phyloP scores from a whole-genome alignment of 2,797 vertebrate species.

The Myiothlypis chrysogaster region DNA sequence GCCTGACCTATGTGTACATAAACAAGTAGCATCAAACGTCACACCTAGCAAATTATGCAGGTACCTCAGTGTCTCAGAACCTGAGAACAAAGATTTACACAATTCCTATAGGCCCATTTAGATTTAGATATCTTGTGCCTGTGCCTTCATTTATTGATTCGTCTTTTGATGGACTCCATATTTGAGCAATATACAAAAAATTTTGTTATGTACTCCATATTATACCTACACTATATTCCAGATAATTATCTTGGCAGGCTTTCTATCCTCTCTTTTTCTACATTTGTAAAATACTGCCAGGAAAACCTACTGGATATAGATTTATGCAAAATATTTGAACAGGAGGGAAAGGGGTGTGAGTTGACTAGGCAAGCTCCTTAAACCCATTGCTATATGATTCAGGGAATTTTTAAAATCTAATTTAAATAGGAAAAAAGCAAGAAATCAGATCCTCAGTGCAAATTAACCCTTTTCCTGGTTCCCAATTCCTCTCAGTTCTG shows the following conservation, averaged over 20 bases:
- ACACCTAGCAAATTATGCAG: not conserved
- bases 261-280: not conserved
- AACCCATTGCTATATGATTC: not conserved
- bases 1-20: not conserved
- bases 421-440: not conserved
- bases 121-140: not conserved
- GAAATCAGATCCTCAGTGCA: not conserved
- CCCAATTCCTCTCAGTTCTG: not conserved
- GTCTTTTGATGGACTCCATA: not conserved
- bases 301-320: not conserved
- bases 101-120: not conserved
- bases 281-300: not conserved
- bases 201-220: not conserved
- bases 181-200: not conserved
- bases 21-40: not conserved
- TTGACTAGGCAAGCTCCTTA: not conserved
- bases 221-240: not conserved
- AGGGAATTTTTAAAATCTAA: not conserved
- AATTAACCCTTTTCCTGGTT: not conserved
- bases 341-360: fast-evolving
- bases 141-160: not conserved
- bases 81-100: not conserved
- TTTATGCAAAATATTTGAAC: not conserved
- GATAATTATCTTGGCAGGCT: not conserved
- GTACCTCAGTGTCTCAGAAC: not conserved